Evolutionary conservation across 2,113 vertebrate species (phyloP).

Genomic region (Phyllostomus hastatus): DNA sequence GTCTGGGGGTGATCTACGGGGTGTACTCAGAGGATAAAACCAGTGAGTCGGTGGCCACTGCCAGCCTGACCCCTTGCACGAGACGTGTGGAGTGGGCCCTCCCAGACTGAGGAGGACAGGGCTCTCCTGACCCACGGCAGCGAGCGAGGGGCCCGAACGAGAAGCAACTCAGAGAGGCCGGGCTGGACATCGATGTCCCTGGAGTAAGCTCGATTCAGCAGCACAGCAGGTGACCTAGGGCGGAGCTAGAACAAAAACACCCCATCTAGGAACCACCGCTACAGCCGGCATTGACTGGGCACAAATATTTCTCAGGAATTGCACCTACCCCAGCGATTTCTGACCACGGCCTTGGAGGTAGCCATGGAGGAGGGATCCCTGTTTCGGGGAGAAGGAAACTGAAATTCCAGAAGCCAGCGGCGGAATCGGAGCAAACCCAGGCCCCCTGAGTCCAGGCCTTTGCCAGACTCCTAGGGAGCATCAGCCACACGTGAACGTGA

Average conservation of each 20-base stretch:
- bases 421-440: background rate
- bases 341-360: background rate
- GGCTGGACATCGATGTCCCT: background rate
- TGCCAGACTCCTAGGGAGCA: background rate
- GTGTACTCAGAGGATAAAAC: conserved; percentile 5
- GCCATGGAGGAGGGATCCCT: background rate
- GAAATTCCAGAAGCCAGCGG: background rate
- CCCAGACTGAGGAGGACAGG: background rate
- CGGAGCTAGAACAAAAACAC: background rate
- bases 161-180: background rate
- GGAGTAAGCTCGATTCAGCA: background rate
- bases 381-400: background rate
- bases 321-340: background rate
- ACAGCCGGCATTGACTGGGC: background rate
- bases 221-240: background rate
- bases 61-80: background rate
- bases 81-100: background rate
- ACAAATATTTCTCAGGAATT: background rate
- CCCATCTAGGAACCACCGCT: too few species aligned
- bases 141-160: background rate
- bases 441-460: background rate
- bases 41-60: background rate
- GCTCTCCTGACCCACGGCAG: background rate
- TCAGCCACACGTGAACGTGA: background rate
- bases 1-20: background rate